Conservation (phyloP, 2,888 invertebrate species). For the Hipparchia sbordonii region DNA sequence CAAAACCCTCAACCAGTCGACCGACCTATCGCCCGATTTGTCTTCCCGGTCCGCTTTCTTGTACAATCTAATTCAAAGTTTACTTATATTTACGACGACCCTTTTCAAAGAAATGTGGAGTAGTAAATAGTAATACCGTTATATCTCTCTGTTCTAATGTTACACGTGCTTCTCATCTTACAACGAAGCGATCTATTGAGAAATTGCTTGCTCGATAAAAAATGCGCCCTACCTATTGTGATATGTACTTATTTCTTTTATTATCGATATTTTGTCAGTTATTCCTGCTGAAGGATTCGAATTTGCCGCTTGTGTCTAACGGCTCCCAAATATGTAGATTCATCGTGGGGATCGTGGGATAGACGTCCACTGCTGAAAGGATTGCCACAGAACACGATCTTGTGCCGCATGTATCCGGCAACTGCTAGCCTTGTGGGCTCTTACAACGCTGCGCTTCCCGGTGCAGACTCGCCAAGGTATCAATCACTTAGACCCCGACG, state of each 20-base stretch:
- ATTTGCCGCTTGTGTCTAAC: too few relatives aligned
- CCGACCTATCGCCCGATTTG: constrained; percentile 46
- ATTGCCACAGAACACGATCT: too few relatives aligned
- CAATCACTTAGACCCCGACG: too few relatives aligned
- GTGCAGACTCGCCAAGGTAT: too few relatives aligned
- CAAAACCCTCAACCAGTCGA: constrained; percentile 47
- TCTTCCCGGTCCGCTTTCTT: constrained; percentile 27
- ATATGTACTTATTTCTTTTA: not conserved
- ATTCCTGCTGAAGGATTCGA: too few relatives aligned
- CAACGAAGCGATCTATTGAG: constrained; percentile 23
- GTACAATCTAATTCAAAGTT: constrained; percentile 35
- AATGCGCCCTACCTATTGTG: not conserved
- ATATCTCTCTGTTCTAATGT: constrained; percentile 31
- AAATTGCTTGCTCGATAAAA: constrained; percentile 14
- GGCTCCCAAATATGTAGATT: too few relatives aligned
- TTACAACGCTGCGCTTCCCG: too few relatives aligned
- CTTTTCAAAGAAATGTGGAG: constrained; percentile 32
- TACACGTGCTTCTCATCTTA: constrained; percentile 31
- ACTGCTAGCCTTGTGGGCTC: too few relatives aligned
- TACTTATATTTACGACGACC: constrained; percentile 38
- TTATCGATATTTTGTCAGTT: not conserved
- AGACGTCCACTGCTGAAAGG: too few relatives aligned
- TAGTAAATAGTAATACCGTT: constrained; percentile 31
- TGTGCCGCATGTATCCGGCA: too few relatives aligned
- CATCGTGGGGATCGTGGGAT: too few relatives aligned